Evolutionary conservation across 2,888 invertebrate species (phyloP).

Genomic region (Scelioninae gen. 1): DNA sequence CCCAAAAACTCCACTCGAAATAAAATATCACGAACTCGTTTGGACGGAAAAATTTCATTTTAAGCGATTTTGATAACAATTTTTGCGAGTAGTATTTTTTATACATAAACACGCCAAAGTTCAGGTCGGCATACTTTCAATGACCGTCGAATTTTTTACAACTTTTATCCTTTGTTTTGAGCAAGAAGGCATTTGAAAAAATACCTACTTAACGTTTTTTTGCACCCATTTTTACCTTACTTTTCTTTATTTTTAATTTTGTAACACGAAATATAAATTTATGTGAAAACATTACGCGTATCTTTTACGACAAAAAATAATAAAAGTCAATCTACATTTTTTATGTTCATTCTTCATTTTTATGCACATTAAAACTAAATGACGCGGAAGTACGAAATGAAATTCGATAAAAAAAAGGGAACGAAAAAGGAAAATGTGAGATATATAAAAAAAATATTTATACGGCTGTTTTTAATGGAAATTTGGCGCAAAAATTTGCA

Average conservation of each 20-base stretch:
- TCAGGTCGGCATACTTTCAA: no score
- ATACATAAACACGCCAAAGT: no score
- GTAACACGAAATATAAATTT: slow-evolving; percentile 52
- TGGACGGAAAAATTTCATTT: no score
- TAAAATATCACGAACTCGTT: no score
- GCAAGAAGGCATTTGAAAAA: slow-evolving; percentile 34
- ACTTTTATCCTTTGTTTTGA: slow-evolving; percentile 51
- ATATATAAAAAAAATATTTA: no score
- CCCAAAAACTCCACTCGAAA: no score
- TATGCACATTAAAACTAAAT: slow-evolving; percentile 62
- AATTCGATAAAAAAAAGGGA: slow-evolving; percentile 42
- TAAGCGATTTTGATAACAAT: no score
- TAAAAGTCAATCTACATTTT: slow-evolving; percentile 64
- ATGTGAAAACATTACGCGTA: slow-evolving; percentile 51
- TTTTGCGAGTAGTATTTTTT: no score
- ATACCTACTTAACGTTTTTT: slow-evolving; percentile 46
- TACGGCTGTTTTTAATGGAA: slow-evolving; percentile 1
- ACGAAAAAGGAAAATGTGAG: not conserved
- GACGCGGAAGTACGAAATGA: slow-evolving; percentile 44
- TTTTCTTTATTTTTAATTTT: slow-evolving; percentile 38
- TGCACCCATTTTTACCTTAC: not conserved
- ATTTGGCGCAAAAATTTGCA: slow-evolving; percentile 43
- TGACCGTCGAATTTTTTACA: slow-evolving; percentile 42
- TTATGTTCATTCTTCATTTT: slow-evolving; percentile 57
- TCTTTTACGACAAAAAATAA: slow-evolving; percentile 63